Base-by-base conservation (phyloP, 92 coral and sea anemone species). In the Epizoanthus rinbou region DNA sequence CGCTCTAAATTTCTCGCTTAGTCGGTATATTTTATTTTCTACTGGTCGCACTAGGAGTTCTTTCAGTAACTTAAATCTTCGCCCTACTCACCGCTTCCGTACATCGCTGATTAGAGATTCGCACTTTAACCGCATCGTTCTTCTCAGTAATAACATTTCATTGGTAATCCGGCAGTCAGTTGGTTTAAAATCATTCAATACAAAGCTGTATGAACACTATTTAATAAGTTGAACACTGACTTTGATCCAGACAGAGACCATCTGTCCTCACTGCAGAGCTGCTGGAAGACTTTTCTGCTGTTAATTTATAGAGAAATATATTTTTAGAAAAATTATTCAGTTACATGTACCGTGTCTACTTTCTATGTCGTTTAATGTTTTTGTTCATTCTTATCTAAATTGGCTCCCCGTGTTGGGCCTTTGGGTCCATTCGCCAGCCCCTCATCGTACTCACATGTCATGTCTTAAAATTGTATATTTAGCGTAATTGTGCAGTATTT, bases 181-280 rank as follows among this genome's bases (percentile, higher is more conserved):
- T 11, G 3, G 52, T 73, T 33, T 43, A 47, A 11, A 41, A 15
- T 7, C 18, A 8, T 73, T 73, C 54, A 28, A 43, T 3, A 14
- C 17, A 3, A 28, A 28, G 2, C 31, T 28, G 31, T 28, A 28
- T 23, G 57, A 14, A 15, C 45, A 73, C 17, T 39, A 28, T 28
- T 28, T 28, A 28, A 0, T 28, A 28, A 28, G 31, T 28, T 28
- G 31, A 28, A 28, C 31, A 28, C 31, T 28, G 31, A 10, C 14
- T 73, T 73, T 73, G 79, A 73, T 17, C 24, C 21, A 3, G 79
- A 73, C 79, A 73, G 79, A 14, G 58, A 69, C 75, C 18, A 28
- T 19, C 18, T 69, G 75, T 28, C 75, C 75, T 28, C 31, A 69
- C 25, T 69, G 75, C 50, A 69, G n/a, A 28, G 58, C 58, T 54